These are phyloP conservation scores for Acanthornis magna DNA, from an alignment of 2,797 vertebrate genomes.

Conservation along the genomic window DNA sequence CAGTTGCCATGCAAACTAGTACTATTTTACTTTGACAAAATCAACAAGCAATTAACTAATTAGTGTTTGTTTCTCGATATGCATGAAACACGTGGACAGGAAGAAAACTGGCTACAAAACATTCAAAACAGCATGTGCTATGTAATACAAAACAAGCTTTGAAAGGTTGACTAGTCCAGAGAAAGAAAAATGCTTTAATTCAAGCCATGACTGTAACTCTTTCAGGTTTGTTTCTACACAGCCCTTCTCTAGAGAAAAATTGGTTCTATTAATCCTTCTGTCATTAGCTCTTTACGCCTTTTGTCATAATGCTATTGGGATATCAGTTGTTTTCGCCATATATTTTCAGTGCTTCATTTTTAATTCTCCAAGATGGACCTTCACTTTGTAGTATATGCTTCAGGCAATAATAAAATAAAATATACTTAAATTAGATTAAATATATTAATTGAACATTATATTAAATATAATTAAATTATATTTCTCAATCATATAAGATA, in stretches of 20 bases:
- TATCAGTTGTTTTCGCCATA: neutral
- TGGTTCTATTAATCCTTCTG: neutral
- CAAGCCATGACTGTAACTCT: neutral
- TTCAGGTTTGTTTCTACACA: neutral
- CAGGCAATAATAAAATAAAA: neutral
- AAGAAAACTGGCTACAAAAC: neutral
- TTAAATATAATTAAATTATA: neutral
- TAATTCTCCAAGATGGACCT: neutral
- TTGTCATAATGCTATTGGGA: neutral
- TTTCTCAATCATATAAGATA: neutral
- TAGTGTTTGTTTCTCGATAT: neutral
- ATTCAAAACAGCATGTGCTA: neutral
- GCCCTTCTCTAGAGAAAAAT: neutral
- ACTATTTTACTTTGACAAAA: neutral
- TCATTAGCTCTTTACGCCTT: neutral
- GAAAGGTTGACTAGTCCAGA: neutral
- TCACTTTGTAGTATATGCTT: neutral
- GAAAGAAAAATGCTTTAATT: neutral
- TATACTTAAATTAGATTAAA: neutral
- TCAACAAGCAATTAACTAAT: constrained; percentile 5
- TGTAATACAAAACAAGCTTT: neutral
- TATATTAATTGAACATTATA: neutral
- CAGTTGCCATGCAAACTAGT: neutral
- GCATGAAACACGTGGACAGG: neutral
- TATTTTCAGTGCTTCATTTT: neutral